Percentiles rank a stretch among this genome's conserved stretches.
phyloP scores from a whole-genome alignment of 1,140 invertebrate species.

The Euglossa dilemma region DNA sequence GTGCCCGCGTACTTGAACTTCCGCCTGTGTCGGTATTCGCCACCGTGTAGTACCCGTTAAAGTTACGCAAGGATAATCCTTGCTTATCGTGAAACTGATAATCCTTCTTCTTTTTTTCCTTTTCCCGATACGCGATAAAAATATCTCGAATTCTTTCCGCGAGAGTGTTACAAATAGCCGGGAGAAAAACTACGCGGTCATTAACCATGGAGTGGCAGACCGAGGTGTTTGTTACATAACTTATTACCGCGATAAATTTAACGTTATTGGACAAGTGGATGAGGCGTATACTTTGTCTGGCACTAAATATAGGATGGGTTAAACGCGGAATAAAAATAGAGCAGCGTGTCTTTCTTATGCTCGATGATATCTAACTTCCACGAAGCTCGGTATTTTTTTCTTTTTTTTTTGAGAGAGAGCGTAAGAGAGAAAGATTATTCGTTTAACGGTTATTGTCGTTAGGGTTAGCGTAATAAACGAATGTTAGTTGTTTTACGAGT shows the following conservation, averaged over 20 bases:
- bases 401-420: too few relatives aligned
- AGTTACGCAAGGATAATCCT: not conserved
- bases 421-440: too few relatives aligned
- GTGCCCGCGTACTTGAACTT: constrained; percentile 46
- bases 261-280: not conserved
- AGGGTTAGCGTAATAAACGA: too few relatives aligned
- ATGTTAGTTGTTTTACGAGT: too few relatives aligned
- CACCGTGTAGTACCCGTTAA: not conserved
- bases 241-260: not conserved
- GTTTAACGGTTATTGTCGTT: too few relatives aligned
- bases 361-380: too few relatives aligned
- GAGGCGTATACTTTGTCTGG: not conserved
- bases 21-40: not conserved
- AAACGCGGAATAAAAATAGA: not conserved
- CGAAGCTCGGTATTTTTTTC: too few relatives aligned
- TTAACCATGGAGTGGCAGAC: not conserved
- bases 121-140: not conserved
- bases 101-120: not conserved
- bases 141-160: not conserved
- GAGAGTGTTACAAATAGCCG: not conserved
- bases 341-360: too few relatives aligned
- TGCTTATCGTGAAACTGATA: not conserved
- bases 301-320: not conserved
- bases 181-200: not conserved
- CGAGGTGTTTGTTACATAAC: not conserved